These are phyloP conservation scores for Oreochromis tanganicae DNA, from an alignment of 2,113 vertebrate genomes.

Conservation along the genomic window DNA sequence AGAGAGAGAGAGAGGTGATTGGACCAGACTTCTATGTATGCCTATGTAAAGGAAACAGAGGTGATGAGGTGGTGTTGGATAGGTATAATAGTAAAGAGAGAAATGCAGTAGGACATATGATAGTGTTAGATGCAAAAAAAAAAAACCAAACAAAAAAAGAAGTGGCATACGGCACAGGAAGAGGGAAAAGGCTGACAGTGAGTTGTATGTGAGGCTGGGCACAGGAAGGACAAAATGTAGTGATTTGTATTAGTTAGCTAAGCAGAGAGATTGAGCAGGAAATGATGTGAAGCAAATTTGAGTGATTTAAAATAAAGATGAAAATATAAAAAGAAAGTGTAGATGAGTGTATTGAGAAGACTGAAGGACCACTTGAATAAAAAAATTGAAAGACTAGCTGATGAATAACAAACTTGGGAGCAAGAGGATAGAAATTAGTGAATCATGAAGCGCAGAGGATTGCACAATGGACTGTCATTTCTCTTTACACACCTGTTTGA, in stretches of 20 bases:
- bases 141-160: rapidly evolving
- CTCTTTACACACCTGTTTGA: not conserved
- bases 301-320: not conserved
- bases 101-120: rapidly evolving
- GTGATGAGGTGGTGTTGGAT: rapidly evolving
- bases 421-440: not conserved
- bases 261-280: not conserved
- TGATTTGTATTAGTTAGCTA: not conserved
- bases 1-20: not conserved
- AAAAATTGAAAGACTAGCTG: not conserved
- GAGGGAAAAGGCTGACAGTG: not conserved
- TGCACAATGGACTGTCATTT: rapidly evolving
- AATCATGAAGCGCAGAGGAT: rapidly evolving
- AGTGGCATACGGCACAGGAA: not conserved
- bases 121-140: not conserved
- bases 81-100: not conserved
- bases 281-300: not conserved
- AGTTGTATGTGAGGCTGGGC: not conserved
- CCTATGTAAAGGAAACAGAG: not conserved
- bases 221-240: not conserved
- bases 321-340: not conserved
- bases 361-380: rapidly evolving
- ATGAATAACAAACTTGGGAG: not conserved
- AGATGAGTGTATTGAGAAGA: not conserved
- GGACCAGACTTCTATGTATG: not conserved